Base-by-base conservation (phyloP, 2,113 vertebrate species). In the Syngnathus typhle region DNA sequence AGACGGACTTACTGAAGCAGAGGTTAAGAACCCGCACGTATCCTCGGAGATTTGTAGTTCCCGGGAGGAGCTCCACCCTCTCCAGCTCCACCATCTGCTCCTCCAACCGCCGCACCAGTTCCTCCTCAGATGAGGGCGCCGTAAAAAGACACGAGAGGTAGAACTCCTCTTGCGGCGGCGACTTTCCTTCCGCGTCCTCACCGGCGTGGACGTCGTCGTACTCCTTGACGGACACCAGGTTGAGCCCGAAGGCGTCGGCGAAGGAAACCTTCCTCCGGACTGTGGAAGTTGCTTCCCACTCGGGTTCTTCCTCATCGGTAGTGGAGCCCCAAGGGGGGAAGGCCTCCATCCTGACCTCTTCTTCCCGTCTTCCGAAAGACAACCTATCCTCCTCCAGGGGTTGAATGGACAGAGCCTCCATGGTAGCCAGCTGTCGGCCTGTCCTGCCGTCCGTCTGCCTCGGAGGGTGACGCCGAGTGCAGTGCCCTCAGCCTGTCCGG, bases 221-320 rank as follows among this genome's bases (percentile, higher is more conserved):
- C 86, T 98, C 96, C 88, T 96, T 97, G 67, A 99, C 90, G 2
- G 94, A 96, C 56, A 98, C 96, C 70, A 99, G 90, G 84, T 95
- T 88, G 71, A 98, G 90, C 60, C 97, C 96, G 80, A 98, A 95
- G 0, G 92, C 93, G 76, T 99, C 97, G 11, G 97, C 97, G 67
- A 99, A 99, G 0, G 97, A 99, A 84, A 99, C 97, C 85, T 93
- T 96, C 80, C 96, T 93, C 65, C 86, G 55, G 1, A 84, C 69
- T 15, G 78, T 85, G 10, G 78, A 55, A 5, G 92, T 85, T 1
- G 73, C 65, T 5, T 93, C 91, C 49, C 88, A 47, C 46, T 90
- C 90, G 0, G 66, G 76, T 36, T 90, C 88, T 62, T 93, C 93
- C 38, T 94, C 93, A 13, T 95, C 94, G n/a, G 89, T 91, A 71